Evolutionary conservation across 2,888 invertebrate species (phyloP).

Genomic region (Xanthorhoe designata): DNA sequence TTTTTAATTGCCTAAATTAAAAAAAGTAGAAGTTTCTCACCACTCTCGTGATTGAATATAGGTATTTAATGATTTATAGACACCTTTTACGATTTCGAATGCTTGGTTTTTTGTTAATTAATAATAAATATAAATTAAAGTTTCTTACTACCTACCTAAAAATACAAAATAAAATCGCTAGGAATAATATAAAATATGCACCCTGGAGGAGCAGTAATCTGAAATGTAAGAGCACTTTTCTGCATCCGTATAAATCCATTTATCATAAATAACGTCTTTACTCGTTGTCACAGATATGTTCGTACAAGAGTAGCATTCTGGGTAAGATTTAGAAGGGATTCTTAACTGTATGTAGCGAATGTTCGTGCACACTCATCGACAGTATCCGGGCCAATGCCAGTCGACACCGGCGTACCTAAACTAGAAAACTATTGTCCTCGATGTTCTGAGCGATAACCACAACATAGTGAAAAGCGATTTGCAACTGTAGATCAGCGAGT

Average conservation of each 20-base stretch:
- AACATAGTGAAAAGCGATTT: constrained; percentile 53
- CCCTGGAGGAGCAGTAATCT: not conserved
- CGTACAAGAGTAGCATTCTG: constrained; percentile 37
- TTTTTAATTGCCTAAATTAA: no score
- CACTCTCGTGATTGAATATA: no score
- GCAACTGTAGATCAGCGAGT: constrained; percentile 55
- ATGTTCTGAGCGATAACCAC: constrained; percentile 82
- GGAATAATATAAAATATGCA: no score
- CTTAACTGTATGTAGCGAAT: constrained; percentile 49
- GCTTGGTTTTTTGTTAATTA: no score
- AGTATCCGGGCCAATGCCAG: constrained; percentile 85
- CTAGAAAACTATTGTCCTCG: constrained; percentile 86
- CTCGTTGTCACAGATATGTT: not conserved
- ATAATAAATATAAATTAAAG: no score
- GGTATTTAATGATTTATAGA: no score
- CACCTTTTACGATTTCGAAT: no score
- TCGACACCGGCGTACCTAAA: constrained; percentile 77
- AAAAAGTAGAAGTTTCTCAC: no score
- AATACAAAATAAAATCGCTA: no score
- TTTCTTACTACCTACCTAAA: no score
- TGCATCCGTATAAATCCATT: not conserved
- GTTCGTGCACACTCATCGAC: constrained; percentile 80
- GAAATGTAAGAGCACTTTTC: not conserved
- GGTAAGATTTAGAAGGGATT: constrained; percentile 36
- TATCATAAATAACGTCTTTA: not conserved